phyloP scores from a whole-genome alignment of 2,797 vertebrate genomes.

The Prionace glauca region DNA sequence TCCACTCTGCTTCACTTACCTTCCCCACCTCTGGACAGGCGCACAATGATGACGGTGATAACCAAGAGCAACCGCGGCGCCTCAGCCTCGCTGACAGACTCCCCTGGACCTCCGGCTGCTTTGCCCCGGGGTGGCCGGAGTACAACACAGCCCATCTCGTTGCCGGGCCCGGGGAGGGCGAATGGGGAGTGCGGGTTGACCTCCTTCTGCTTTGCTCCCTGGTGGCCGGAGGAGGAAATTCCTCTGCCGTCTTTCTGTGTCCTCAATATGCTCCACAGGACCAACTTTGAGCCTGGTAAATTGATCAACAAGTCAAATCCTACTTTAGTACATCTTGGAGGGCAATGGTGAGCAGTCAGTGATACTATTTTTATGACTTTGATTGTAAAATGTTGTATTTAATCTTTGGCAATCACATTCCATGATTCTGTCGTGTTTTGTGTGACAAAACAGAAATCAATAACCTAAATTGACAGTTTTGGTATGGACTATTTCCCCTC shows the following conservation, averaged over 20 bases:
- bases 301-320: background rate
- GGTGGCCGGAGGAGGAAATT: background rate
- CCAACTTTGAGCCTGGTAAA: background rate
- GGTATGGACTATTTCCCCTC: background rate
- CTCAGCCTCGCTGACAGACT: no score
- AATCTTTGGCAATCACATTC: background rate
- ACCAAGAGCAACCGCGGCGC: background rate
- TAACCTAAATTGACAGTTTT: background rate
- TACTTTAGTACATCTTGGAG: background rate
- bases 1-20: background rate
- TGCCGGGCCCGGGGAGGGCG: no score
- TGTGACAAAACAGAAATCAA: background rate
- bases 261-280: background rate
- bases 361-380: background rate
- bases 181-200: no score
- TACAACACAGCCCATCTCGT: background rate
- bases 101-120: background rate
- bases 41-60: background rate
- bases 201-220: background rate
- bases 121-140: background rate
- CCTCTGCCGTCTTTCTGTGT: background rate
- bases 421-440: background rate
- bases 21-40: background rate
- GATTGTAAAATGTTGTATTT: background rate
- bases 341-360: no score